Base-by-base conservation (phyloP, 2,888 invertebrate genomes). In the Timandra comae region DNA sequence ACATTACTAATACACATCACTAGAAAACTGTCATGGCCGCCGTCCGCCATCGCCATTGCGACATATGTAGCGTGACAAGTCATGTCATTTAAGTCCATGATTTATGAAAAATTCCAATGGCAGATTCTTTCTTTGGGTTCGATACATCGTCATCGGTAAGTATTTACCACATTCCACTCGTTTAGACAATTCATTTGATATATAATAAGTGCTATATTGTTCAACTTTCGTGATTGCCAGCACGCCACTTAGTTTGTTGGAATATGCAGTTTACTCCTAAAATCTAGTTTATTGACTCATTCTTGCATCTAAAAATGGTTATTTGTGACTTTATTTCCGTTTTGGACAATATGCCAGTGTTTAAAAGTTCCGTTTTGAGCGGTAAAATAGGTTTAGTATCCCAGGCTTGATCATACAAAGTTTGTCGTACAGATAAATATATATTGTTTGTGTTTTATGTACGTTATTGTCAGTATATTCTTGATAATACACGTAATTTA, bases 71-170 rank as follows among this genome's bases (percentile, higher is more conserved):
- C 75, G 88, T 89, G 89, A 88, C 88, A 88, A 89, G 88, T 86
- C 88, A 89, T 89, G 89, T 88, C 88, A 89, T 79, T 87, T 88
- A 85, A 78, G 86, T 87, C 73, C 86, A 86, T 86, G 87, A 85
- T 86, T 80, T 72, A 87, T 87, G 87, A 87, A 81, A 82, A 82
- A 73, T 72, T 77, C 82, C 79, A 91, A 94, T 94, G 93, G 93
- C 93, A 90, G 91, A 94, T 90, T 91, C 92, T 85, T 94, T 93
- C 90, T 94, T 93, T 89, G 93, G 91, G 87, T 92, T 93, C 87
- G 91, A 93, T 88, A 89, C 92, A 75, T 87, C 91, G 79, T 71
- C 89, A 86, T 90, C 91, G 88, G 93, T 93, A 85, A 92, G 91
- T 89, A 68, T 40, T 45, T 38, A 38, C 28, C 40, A 31, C 45